Evolutionary conservation across 92 coral and sea anemone species (phyloP), one percentile per base, ranked within the genome.

Genomic region (Epizoanthus illoricatus): DNA sequence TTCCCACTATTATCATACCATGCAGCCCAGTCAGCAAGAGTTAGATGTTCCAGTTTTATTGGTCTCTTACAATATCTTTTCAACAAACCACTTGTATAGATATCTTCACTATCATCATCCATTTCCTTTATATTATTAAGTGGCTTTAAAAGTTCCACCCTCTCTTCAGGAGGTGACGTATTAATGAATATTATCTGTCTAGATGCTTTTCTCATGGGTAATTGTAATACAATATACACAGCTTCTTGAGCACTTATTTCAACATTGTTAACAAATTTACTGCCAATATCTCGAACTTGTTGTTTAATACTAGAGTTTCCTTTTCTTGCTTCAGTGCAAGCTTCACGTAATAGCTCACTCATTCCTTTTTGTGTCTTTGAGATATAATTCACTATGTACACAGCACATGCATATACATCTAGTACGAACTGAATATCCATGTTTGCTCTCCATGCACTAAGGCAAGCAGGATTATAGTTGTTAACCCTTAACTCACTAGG

Each of bases 221-320:
- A 60, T 73, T 85, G 92, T 39, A 80, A 67, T 42, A 85, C 71
- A 17, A 85, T 89, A 81, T 89, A 89, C 21, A 89, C 92, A 74
- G 89, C 92, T 75, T 85, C 91, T 70, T 90, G 94, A 19, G 94
- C 94, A 88, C 94, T 76, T 56, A 87, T 87, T 90, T 90, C 93
- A 79, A 90, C 93, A 90, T 76, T 89, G 59, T 89, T 89, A 23
- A 86, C 79, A 79, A 89, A 89, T 52, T 75, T 88, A 80, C 81
- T 88, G 24, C 89, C 86, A 70, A 88, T 85, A 73, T 88, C 89
- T 62, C 86, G 74, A 13, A 87, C 85, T 76, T 85, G 89, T 57
- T 88, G 92, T 59, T 84, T 75, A 36, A 84, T 73, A 60, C 20
- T 62, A 4, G 71, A 65, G 28, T 85, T 85, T 45, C 80, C 80